Conservation (phyloP, 2,113 vertebrate species). For the Sinosuthora webbiana region DNA sequence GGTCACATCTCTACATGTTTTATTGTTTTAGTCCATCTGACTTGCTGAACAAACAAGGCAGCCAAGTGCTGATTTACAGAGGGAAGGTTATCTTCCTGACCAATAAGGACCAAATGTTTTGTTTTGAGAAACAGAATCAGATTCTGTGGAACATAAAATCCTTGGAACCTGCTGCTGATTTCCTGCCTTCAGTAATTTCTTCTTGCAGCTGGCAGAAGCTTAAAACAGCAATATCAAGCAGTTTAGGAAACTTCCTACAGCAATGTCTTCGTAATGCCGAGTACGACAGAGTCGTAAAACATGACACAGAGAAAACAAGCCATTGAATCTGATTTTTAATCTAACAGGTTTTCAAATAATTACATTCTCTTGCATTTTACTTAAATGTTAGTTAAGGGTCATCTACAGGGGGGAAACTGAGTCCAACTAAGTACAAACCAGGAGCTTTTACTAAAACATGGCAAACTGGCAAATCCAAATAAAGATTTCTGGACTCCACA, state of each 20-base stretch:
- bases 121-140: slow-evolving; percentile 23
- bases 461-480: not conserved
- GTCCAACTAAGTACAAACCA: not conserved
- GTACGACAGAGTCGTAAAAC: not conserved
- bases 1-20: slow-evolving; percentile 58
- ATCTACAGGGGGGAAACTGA: not conserved
- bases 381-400: not conserved
- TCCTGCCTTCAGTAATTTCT: slow-evolving; percentile 22
- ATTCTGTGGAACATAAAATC: slow-evolving; percentile 46
- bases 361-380: not conserved
- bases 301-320: not conserved
- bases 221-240: not conserved
- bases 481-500: not conserved
- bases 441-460: not conserved
- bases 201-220: slow-evolving; percentile 11
- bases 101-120: slow-evolving; percentile 43
- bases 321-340: not conserved
- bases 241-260: not conserved
- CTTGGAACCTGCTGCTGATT: slow-evolving; percentile 46
- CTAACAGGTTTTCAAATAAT: not conserved
- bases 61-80: slow-evolving; percentile 48
- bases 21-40: slow-evolving; percentile 60
- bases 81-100: slow-evolving; percentile 44
- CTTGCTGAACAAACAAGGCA: slow-evolving; percentile 53
- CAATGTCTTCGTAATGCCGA: not conserved